Evolutionary conservation across 2,797 vertebrate genomes (phyloP), one percentile per base, ranked within the genome.

Genomic region (Protonibea diacanthus): DNA sequence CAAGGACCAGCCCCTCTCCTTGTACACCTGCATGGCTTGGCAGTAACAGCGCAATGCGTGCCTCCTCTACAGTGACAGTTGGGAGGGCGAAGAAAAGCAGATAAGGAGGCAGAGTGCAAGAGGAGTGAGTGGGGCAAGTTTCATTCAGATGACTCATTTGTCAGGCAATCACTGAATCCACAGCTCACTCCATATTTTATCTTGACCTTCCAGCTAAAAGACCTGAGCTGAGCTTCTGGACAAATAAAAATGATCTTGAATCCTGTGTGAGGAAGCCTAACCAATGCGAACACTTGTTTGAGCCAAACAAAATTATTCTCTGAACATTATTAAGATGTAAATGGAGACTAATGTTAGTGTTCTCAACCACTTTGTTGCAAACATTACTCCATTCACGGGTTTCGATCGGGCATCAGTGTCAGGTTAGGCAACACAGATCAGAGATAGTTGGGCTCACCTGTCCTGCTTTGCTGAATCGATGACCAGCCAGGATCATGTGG

Each of bases 11-110:
- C 97, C 97, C 81, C 98, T 96, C 20, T 96, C 97, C 90, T 97
- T 97, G 91, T 99, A 99, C 78, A 99, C 97, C 92, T 99, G 98
- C 97, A 99, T 97, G 75, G 98, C 98, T 92, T 99, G 98, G 88
- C 96, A 97, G 90, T 99, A 99, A 89, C 98, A 99, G 44, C 98
- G 96, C 84, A 99, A 93, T 5, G 98, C 97, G 17, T 99, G 98
- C 49, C 96, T 97, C 83, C 96, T 97, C 98, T 99, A 83, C 10
- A 58, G 15, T 60, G 12, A 49, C 3, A n/a, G 29, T 18, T 52
- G 15, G 47, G 90, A 89, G 27, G 79, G 86, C 12, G 15, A 21
- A 47, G 11, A 58, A 29, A 17, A 60, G 15, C 33, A 11, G 18
- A n/a, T 21, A 0, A 52, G 17, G 8, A 38, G 8, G 23, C 11